phyloP scores from a whole-genome alignment of 2,797 vertebrate genomes.

The Acanthurus leucopareius region DNA sequence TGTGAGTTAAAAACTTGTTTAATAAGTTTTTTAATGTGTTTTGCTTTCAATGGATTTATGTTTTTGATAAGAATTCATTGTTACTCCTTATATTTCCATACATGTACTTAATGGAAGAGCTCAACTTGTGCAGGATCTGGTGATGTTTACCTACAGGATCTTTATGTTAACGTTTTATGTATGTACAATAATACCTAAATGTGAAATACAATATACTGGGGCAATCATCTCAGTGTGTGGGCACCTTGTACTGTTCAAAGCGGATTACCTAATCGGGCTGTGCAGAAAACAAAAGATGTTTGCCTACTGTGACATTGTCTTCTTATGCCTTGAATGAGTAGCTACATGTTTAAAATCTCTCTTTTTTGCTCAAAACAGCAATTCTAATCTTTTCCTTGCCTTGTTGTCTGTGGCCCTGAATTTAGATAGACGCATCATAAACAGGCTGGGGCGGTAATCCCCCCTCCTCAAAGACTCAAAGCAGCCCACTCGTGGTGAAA shows the following conservation, averaged over 20 bases:
- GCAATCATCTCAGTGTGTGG: constrained; percentile 27
- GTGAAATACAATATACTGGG: neutral
- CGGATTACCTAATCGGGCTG: neutral
- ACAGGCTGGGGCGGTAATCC: constrained; percentile 44
- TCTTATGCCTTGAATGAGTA: constrained; percentile 36
- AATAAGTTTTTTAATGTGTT: neutral
- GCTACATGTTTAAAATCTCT: constrained; percentile 18
- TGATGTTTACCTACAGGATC: neutral
- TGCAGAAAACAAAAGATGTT: constrained; percentile 19
- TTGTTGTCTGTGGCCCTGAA: constrained; percentile 44
- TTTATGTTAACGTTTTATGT: neutral
- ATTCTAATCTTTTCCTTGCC: constrained; percentile 26
- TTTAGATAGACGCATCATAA: constrained; percentile 60
- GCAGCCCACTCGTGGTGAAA: constrained; percentile 71
- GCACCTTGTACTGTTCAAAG: constrained; percentile 13
- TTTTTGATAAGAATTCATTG: neutral
- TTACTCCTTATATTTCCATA: neutral
- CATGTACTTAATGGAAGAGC: neutral
- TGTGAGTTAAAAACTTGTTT: neutral
- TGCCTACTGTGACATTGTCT: constrained; percentile 16
- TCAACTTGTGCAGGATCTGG: neutral
- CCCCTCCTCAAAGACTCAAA: constrained; percentile 59
- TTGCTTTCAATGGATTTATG: neutral
- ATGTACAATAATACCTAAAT: neutral
- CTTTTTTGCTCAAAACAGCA: constrained; percentile 29